Evolutionary conservation across 2,113 vertebrate genomes (phyloP), one percentile per base, ranked within the genome.

Genomic region (Podarcis muralis): DNA sequence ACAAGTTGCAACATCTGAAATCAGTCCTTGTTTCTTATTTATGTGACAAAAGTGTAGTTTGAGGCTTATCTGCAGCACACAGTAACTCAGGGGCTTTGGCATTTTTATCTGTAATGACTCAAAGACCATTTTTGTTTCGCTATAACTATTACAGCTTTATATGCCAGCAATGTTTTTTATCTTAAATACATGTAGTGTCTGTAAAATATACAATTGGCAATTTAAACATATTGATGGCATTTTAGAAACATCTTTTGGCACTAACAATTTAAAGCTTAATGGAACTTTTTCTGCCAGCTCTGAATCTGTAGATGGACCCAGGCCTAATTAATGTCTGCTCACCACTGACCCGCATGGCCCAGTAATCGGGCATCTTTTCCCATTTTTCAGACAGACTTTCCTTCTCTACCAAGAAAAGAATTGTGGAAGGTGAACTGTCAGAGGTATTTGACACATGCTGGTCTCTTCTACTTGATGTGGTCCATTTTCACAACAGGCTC

Each of bases 231-330:
- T 43, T 72, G 82, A 83, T 89, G 23, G 43, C 23, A 90, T 93
- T 92, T 94, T 88, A 80, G 68, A 93, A 87, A 90, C 35, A 90
- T 85, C 48, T n/a, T 83, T 92, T 95, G 90, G 91, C 88, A 72
- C 32, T 83, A 85, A 86, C 85, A 85, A 74, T 80, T 65, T 88
- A 66, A 22, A 65, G 65, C 77, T 91, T 85, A 90, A n/a, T 30
- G 83, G 66, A 77, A 81, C 62, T 59, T 91, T 91, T 88, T 76
- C 85, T 76, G 78, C 59, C 90, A 91, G 72, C 16, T 5, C 20
- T 83, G 30, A 89, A 86, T 30, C 84, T 30, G 25, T 83, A 91
- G 87, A 92, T 92, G 1, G 13, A 72, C 7, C 23, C 32, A 68
- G 8, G 11, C 30, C 40, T 77, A 69, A 88, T 83, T 76, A 88